Percentiles rank a stretch among this genome's conserved stretches.
Evolutionary conservation across 1,140 invertebrate species (phyloP).

Genomic region (Heliconius eleuchia): DNA sequence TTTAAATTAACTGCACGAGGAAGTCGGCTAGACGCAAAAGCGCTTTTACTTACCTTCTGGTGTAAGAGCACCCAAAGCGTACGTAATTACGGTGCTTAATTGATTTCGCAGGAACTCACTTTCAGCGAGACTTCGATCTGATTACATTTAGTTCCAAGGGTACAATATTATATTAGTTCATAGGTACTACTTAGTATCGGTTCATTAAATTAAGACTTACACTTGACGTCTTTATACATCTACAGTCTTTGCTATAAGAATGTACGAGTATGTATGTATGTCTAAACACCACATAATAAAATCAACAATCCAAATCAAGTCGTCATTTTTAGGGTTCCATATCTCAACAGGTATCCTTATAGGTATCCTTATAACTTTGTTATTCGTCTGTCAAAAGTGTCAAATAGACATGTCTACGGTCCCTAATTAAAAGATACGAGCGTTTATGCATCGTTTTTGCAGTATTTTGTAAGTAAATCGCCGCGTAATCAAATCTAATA

Average conservation of each 20-base stretch:
- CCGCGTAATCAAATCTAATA: too few relatives aligned
- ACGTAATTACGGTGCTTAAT: constrained; percentile 32
- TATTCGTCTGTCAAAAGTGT: too few relatives aligned
- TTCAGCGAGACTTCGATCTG: constrained; percentile 21
- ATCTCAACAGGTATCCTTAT: too few relatives aligned
- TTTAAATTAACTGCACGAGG: constrained; percentile 32
- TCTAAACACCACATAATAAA: too few relatives aligned
- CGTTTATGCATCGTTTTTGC: too few relatives aligned
- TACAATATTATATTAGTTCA: neutral
- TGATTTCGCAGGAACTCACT: constrained; percentile 27
- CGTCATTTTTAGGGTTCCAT: too few relatives aligned
- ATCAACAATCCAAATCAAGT: too few relatives aligned
- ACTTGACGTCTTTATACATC: neutral
- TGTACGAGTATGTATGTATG: neutral
- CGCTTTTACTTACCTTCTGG: constrained; percentile 19
- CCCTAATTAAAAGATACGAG: too few relatives aligned
- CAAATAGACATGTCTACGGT: too few relatives aligned
- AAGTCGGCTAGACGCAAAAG: constrained; percentile 16
- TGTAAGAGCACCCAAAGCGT: constrained; percentile 26
- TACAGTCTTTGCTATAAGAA: neutral
- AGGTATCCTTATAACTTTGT: too few relatives aligned
- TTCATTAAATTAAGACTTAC: neutral
- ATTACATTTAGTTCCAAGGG: constrained; percentile 18
- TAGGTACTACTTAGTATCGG: neutral
- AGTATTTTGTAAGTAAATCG: too few relatives aligned